These are phyloP conservation scores for Muntiacus reevesi DNA, from an alignment of 2,113 vertebrate species.

Conservation along the genomic window DNA sequence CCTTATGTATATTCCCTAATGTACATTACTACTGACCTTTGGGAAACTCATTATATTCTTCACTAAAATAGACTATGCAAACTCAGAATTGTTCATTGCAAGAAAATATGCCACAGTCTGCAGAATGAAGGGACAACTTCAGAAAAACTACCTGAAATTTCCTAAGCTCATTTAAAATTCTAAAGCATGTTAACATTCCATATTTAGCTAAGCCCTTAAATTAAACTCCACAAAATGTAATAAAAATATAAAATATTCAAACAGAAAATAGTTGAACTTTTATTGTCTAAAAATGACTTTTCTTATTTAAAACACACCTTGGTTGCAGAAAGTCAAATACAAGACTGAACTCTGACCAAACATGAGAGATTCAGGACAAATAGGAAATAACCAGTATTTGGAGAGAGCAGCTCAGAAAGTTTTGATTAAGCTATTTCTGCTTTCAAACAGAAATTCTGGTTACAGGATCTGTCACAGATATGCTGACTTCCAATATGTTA, in stretches of 20 bases:
- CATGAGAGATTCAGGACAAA: background rate
- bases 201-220: conserved; percentile 32
- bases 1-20: background rate
- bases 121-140: conserved; percentile 26
- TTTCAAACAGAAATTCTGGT: conserved; percentile 44
- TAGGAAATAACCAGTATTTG: background rate
- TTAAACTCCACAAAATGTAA: conserved; percentile 23
- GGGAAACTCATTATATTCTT: conserved; percentile 52
- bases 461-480: conserved; percentile 37
- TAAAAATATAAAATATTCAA: conserved; percentile 46
- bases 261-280: conserved; percentile 28
- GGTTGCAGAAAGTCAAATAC: background rate
- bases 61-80: conserved; percentile 62
- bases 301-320: conserved; percentile 10
- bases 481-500: conserved; percentile 33
- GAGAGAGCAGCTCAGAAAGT: background rate
- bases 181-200: conserved; percentile 45
- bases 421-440: conserved; percentile 47
- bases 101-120: background rate
- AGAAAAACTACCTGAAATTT: conserved; percentile 49
- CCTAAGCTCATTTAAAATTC: conserved; percentile 42
- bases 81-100: conserved; percentile 50
- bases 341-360: background rate
- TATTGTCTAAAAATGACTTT: conserved; percentile 18
- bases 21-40: conserved; percentile 58